Conservation (phyloP, 2,888 invertebrate genomes). For the Psylliodes chrysocephalus region DNA sequence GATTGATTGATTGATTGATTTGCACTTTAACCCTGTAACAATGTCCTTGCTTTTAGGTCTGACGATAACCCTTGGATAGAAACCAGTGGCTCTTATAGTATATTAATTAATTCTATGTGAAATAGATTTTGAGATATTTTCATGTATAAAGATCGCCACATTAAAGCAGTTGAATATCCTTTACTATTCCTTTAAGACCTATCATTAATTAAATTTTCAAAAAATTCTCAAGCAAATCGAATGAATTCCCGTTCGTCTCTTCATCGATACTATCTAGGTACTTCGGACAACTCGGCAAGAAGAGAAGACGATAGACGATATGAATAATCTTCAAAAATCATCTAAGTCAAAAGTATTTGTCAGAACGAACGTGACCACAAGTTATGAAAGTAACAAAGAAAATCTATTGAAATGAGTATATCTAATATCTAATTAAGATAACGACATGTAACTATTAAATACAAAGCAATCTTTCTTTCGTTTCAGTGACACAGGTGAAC, state of each 20-base stretch:
- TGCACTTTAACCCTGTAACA: no score
- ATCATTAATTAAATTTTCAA: neutral
- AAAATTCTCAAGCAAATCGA: slow-evolving; percentile 9
- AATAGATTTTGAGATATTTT: no score
- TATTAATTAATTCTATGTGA: no score
- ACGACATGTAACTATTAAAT: slow-evolving; percentile 26
- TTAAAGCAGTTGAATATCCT: no score
- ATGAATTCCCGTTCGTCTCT: slow-evolving; percentile 8
- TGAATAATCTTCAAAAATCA: slow-evolving; percentile 22
- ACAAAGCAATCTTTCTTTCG: slow-evolving; percentile 28
- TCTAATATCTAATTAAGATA: slow-evolving; percentile 28
- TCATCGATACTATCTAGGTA: slow-evolving; percentile 6
- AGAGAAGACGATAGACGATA: slow-evolving; percentile 6
- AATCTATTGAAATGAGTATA: slow-evolving; percentile 23
- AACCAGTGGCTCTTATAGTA: no score
- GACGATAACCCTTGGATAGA: no score
- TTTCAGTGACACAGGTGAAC: slow-evolving; percentile 17
- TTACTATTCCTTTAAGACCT: neutral
- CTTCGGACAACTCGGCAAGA: slow-evolving; percentile 12
- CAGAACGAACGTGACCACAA: slow-evolving; percentile 26
- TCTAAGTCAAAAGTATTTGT: slow-evolving; percentile 26
- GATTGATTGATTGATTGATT: no score
- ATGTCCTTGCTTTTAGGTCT: no score
- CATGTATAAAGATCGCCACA: no score
- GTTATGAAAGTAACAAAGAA: slow-evolving; percentile 27